Base-by-base conservation (phyloP, 1,140 invertebrate genomes). In the Dryas iulia region DNA sequence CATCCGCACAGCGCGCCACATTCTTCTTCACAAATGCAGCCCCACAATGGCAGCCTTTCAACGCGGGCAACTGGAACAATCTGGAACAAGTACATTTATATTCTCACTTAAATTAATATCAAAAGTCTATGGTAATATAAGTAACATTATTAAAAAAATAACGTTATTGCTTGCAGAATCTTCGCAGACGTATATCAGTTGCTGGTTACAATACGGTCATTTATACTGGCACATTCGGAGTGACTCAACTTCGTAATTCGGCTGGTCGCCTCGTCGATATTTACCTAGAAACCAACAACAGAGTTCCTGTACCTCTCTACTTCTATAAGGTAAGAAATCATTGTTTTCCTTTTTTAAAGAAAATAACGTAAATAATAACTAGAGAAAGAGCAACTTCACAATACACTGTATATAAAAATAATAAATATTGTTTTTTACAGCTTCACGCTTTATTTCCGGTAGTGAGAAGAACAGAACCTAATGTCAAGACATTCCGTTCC, bases 31-130 rank as follows among this genome's bases (percentile, higher is more conserved):
- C 94, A 8, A 96, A 95, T 76, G 92, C 89, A 3, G 94, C 93
- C 3, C 94, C 94, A 1, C 94, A 94, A 66, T 95, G 95, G 95
- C 94, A 95, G 66, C 92, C 89, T 4, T 94, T 95, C 68, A 95
- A 95, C 71, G 93, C 90, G 57, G 94, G 93, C 33, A 95, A 95
- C 81, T 95, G 95, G 94, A 91, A 92, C 74, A 80, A 63, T 52
- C 72, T 92, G 8, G 92, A 92, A 79, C 82, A 87, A 72, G 90
- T 92, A 73, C 56, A 62, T 0, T 39, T 39, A 39, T n/a, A 39
- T 35, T n/a, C n/a, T 12, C n/a, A 31, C 12, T 2, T 11, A 31
- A 31, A 11, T 35, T 7, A 39, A n/a, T 18, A 18, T 3, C 2
- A 21, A 3, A 18, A 18, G 3, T 0, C 0, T 24, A 24, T 53